Conservation (phyloP, 1,140 invertebrate genomes). For the Andrena cerasifolii region DNA sequence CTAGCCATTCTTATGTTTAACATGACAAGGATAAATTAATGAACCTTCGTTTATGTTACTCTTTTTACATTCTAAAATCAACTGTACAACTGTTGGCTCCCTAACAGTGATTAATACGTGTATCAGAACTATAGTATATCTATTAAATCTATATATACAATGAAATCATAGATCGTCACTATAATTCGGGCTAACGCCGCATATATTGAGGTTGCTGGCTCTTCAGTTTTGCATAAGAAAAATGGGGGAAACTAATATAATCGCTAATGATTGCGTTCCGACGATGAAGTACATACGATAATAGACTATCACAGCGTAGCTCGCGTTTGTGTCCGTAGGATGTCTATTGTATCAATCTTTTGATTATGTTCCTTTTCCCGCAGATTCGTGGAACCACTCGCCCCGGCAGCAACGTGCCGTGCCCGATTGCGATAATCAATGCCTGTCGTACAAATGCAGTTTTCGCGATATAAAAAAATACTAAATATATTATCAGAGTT, state of each 20-base stretch:
- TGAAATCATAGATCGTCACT: slow-evolving; percentile 42
- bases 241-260: slow-evolving; percentile 38
- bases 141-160: slow-evolving; percentile 52
- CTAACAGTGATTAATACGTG: slow-evolving; percentile 51
- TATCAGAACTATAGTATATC: slow-evolving; percentile 40
- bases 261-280: slow-evolving; percentile 42
- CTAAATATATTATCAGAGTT: slow-evolving; percentile 33
- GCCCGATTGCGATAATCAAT: slow-evolving; percentile 22
- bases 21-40: slow-evolving; percentile 54
- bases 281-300: slow-evolving; percentile 51
- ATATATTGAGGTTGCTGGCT: slow-evolving; percentile 37
- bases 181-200: slow-evolving; percentile 38
- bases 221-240: slow-evolving; percentile 22
- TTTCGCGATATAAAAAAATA: slow-evolving; percentile 46
- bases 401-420: slow-evolving; percentile 22
- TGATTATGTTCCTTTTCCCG: slow-evolving; percentile 40
- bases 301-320: slow-evolving; percentile 59
- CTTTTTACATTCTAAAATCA: slow-evolving; percentile 57
- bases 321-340: slow-evolving; percentile 49
- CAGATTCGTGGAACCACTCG: slow-evolving; percentile 31
- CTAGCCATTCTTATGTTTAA: slow-evolving; percentile 44
- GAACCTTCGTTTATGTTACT: slow-evolving; percentile 52
- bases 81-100: slow-evolving; percentile 48
- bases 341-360: slow-evolving; percentile 46
- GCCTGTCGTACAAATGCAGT: slow-evolving; percentile 41